Percentiles rank a stretch among this genome's conserved stretches.
phyloP scores from a whole-genome alignment of 2,888 invertebrate genomes.

The Eucera pruinosa region DNA sequence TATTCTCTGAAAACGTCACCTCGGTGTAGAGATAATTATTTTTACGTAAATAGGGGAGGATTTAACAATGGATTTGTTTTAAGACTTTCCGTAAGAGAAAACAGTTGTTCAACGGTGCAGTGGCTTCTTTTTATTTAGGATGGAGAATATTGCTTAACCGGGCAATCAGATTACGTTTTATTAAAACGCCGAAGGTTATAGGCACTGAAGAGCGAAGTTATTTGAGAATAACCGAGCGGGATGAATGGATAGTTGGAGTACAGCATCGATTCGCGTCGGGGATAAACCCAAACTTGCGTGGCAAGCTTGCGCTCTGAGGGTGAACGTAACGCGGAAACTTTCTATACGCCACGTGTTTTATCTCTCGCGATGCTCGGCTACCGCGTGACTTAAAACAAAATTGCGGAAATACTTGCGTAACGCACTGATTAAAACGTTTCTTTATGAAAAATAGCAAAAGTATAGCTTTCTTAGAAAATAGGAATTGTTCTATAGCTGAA shows the following conservation, averaged over 20 bases:
- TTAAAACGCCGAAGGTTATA: not conserved
- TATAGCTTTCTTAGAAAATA: too few species aligned
- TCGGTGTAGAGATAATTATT: not conserved
- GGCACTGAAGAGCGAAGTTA: slow-evolving; percentile 10
- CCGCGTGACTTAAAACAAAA: not conserved
- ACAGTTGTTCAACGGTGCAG: not conserved
- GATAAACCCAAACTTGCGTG: slow-evolving; percentile 63
- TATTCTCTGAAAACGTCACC: not conserved
- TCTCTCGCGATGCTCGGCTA: not conserved
- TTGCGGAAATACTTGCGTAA: not conserved
- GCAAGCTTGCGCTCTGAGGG: slow-evolving; percentile 73
- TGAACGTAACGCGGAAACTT: slow-evolving; percentile 70
- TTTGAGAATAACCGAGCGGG: slow-evolving; percentile 37
- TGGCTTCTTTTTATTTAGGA: not conserved
- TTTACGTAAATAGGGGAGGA: not conserved
- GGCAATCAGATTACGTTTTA: slow-evolving; percentile 5
- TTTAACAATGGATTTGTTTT: not conserved
- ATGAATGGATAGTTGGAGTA: slow-evolving; percentile 72
- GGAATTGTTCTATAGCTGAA: too few species aligned
- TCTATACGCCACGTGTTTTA: slow-evolving; percentile 70
- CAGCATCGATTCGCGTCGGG: slow-evolving; percentile 78
- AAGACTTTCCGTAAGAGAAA: not conserved
- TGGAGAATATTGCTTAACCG: not conserved
- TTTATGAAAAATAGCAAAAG: too few species aligned
- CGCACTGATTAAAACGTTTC: too few species aligned